phyloP scores from a whole-genome alignment of 2,113 vertebrate genomes.

The Microtus oregoni region DNA sequence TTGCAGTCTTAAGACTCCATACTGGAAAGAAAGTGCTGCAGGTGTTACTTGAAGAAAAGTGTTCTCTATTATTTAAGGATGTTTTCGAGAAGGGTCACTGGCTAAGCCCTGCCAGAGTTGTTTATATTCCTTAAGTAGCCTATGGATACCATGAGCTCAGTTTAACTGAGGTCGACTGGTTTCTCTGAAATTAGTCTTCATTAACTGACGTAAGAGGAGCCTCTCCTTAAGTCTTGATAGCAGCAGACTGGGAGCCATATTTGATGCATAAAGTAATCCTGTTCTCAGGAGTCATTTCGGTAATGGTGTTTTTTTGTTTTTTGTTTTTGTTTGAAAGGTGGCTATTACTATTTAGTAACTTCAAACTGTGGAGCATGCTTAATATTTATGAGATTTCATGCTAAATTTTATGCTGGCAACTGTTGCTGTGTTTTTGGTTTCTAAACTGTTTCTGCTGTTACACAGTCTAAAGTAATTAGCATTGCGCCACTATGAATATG shows the following conservation, averaged over 20 bases:
- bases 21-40: background rate
- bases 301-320: background rate
- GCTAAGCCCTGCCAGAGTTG: background rate
- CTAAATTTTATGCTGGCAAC: slow-evolving; percentile 66
- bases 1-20: background rate
- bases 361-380: background rate
- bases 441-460: slow-evolving; percentile 65
- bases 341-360: slow-evolving; percentile 26
- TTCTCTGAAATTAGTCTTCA: background rate
- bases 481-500: background rate
- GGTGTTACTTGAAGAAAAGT: background rate
- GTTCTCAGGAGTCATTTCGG: background rate
- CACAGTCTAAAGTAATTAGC: slow-evolving; percentile 64
- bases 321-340: background rate
- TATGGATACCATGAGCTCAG: background rate
- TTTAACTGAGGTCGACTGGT: background rate
- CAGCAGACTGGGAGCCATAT: background rate
- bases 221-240: background rate
- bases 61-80: background rate
- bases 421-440: slow-evolving; percentile 58
- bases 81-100: background rate
- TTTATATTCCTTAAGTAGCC: background rate
- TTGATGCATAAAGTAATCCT: rapidly evolving
- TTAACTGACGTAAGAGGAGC: background rate
- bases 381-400: slow-evolving; percentile 57